A percentile compares a stretch with the other conserved stretches of the same genome.
Evolutionary conservation across 2,888 invertebrate genomes (phyloP).

Genomic region (Tenthredo mesomela): DNA sequence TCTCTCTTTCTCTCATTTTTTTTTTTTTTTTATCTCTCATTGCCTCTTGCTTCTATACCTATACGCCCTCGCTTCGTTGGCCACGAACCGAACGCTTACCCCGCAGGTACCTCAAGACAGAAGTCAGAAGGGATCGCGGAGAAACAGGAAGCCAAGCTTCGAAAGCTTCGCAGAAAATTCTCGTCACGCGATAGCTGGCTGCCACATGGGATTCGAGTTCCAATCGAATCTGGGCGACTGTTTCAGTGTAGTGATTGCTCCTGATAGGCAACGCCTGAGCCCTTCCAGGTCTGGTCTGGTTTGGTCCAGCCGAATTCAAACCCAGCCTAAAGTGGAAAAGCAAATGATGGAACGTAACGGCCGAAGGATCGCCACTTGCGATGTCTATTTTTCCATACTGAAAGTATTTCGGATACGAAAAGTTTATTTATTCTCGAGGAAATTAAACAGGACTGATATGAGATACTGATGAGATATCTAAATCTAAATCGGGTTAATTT

Average conservation of each 20-base stretch:
- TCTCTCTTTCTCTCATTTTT: background rate
- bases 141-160: conserved; percentile 37
- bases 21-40: background rate
- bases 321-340: conserved; percentile 40
- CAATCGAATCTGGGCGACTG: conserved; percentile 51
- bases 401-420: background rate
- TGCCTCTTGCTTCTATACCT: conserved; percentile 18
- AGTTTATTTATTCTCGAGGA: background rate
- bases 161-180: conserved; percentile 43
- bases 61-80: conserved; percentile 36
- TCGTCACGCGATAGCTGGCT: conserved; percentile 48
- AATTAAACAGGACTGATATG: background rate
- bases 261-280: conserved; percentile 49
- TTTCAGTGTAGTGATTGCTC: conserved; percentile 49
- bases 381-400: background rate
- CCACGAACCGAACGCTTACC: conserved; percentile 41
- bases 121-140: conserved; percentile 4
- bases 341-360: conserved; percentile 49
- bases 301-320: background rate
- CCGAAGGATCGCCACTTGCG: conserved; percentile 18
- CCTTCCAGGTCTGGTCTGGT: conserved; percentile 10
- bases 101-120: conserved; percentile 45
- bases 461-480: background rate
- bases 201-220: conserved; percentile 50
- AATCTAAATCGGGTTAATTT: background rate